Conservation (phyloP, 1,140 invertebrate genomes). For the Meloidogyne exigua region DNA sequence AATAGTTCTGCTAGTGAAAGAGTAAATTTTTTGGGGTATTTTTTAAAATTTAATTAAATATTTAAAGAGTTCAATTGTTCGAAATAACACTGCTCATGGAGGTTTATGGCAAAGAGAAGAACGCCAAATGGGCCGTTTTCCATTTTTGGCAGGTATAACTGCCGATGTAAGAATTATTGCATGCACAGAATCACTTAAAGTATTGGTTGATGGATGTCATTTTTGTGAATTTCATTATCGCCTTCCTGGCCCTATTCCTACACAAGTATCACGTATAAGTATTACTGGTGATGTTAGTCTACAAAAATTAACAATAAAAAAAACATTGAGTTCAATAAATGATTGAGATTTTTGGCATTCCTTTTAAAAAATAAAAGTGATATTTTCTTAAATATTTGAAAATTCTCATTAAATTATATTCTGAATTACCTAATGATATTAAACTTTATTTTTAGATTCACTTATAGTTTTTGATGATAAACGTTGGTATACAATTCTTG, state of each 20-base stretch:
- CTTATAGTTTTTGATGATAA: no score
- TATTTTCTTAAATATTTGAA: not conserved
- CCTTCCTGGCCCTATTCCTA: not conserved
- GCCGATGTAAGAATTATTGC: constrained; percentile 33
- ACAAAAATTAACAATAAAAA: constrained; percentile 31
- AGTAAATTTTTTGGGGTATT: not conserved
- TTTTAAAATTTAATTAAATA: not conserved
- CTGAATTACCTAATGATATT: not conserved
- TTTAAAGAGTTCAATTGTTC: constrained; percentile 44
- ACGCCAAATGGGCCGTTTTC: constrained; percentile 39
- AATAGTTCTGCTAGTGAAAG: constrained; percentile 19
- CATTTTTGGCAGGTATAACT: constrained; percentile 41
- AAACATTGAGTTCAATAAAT: not conserved
- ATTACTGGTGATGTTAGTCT: constrained; percentile 29
- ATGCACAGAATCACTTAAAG: constrained; percentile 8
- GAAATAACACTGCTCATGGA: constrained; percentile 43
- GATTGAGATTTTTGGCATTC: not conserved
- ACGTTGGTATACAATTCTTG: no score
- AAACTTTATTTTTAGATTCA: no score
- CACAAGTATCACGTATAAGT: constrained; percentile 15
- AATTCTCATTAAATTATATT: not conserved
- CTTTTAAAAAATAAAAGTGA: not conserved
- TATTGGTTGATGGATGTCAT: constrained; percentile 27
- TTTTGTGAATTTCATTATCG: constrained; percentile 33
- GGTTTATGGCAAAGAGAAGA: constrained; percentile 42